phyloP scores from a whole-genome alignment of 1,140 invertebrate species.

The Diuraphis noxia region DNA sequence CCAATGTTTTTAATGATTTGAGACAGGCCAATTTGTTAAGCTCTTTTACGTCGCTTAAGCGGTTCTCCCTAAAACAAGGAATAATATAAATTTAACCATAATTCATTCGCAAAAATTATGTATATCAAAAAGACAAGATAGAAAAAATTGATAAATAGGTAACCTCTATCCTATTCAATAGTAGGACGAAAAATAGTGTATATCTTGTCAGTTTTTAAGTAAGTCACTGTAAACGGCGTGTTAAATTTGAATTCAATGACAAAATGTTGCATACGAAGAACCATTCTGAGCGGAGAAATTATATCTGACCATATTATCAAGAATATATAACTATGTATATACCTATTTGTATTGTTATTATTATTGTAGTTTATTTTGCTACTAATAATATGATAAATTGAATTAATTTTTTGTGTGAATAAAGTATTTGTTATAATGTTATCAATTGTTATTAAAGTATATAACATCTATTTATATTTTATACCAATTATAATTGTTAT shows the following conservation, averaged over 20 bases:
- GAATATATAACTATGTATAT: no score
- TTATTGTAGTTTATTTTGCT: no score
- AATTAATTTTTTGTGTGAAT: no score
- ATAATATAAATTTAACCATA: not conserved
- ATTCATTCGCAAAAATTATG: not conserved
- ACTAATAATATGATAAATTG: no score
- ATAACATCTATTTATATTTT: no score
- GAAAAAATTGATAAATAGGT: not conserved
- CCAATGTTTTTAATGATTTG: conserved; percentile 25
- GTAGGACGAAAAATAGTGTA: fast-evolving
- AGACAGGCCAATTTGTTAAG: not conserved
- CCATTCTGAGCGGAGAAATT: no score
- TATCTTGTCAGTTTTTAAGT: not conserved
- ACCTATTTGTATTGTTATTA: no score
- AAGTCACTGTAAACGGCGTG: not conserved
- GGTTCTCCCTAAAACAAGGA: not conserved
- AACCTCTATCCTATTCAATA: not conserved
- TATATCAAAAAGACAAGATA: not conserved
- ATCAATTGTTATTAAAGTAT: no score
- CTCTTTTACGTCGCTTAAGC: not conserved
- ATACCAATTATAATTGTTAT: no score
- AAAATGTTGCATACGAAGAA: not conserved
- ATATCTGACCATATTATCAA: no score
- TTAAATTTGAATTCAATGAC: not conserved
- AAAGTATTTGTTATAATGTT: no score